phyloP scores from a whole-genome alignment of 2,888 invertebrate species.

The Eumacrocentrus americanus region DNA sequence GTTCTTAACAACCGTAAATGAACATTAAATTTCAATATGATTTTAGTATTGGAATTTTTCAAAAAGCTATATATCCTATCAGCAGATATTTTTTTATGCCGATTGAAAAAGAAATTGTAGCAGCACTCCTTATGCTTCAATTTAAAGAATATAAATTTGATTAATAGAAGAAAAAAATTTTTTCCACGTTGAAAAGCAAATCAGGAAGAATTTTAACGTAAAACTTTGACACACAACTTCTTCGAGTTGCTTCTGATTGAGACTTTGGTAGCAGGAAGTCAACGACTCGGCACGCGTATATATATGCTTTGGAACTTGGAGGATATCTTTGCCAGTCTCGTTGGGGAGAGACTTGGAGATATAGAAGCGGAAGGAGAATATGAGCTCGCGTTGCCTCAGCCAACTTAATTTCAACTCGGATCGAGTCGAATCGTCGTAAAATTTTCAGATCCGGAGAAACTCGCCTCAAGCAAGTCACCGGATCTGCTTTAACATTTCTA shows the following conservation, averaged over 20 bases:
- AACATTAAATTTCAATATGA: too few relatives aligned
- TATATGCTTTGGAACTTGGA: not conserved
- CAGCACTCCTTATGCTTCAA: too few relatives aligned
- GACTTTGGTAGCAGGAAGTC: slow-evolving; percentile 1
- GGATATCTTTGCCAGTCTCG: not conserved
- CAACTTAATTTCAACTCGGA: slow-evolving; percentile 12
- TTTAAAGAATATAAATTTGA: not conserved
- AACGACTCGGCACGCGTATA: not conserved
- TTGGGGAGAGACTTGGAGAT: not conserved
- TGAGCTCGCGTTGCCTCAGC: slow-evolving; percentile 3
- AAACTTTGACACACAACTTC: not conserved
- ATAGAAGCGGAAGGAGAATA: not conserved
- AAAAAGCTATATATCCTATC: too few relatives aligned
- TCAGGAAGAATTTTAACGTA: not conserved
- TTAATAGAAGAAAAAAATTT: not conserved
- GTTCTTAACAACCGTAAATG: too few relatives aligned
- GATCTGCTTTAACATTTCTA: not conserved
- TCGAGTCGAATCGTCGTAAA: slow-evolving; percentile 3
- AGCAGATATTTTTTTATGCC: not conserved
- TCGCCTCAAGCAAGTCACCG: not conserved
- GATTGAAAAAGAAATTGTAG: too few relatives aligned
- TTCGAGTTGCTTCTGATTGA: not conserved
- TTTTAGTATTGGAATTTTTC: too few relatives aligned
- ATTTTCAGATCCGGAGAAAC: slow-evolving; percentile 12
- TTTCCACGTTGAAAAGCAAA: not conserved